Evolutionary conservation across 2,113 vertebrate genomes (phyloP).

Genomic region (Eleginops maclovinus): DNA sequence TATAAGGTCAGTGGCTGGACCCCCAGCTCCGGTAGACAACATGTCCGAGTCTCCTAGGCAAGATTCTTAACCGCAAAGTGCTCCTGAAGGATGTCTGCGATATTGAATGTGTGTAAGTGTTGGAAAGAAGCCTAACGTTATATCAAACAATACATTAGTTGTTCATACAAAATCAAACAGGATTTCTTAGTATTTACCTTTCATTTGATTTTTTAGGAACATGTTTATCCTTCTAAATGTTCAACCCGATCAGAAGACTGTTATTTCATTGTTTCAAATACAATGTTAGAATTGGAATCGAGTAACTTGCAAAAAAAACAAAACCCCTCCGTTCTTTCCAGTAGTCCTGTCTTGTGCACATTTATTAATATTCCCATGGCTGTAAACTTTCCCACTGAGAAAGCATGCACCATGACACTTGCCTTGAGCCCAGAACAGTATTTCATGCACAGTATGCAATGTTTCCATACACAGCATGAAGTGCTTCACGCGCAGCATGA

Average conservation of each 20-base stretch:
- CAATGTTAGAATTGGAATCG: not conserved
- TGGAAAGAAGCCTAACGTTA: too few relatives aligned
- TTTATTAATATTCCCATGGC: not conserved
- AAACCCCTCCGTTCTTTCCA: not conserved
- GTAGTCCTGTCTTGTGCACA: not conserved
- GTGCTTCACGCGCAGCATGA: constrained; percentile 3
- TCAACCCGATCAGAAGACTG: too few relatives aligned
- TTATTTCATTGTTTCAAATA: not conserved
- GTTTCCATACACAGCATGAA: constrained; percentile 20
- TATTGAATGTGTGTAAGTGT: too few relatives aligned
- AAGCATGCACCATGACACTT: not conserved
- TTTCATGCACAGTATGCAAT: constrained; percentile 26
- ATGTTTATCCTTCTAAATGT: not conserved
- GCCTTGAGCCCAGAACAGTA: not conserved
- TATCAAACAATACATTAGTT: too few relatives aligned
- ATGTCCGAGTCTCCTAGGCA: too few relatives aligned
- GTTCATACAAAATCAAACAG: not conserved
- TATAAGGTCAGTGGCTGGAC: too few relatives aligned
- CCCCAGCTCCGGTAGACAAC: too few relatives aligned
- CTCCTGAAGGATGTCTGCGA: too few relatives aligned
- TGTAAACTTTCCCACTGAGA: constrained; percentile 1
- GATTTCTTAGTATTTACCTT: not conserved
- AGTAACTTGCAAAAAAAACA: not conserved
- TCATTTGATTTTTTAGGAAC: not conserved
- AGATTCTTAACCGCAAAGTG: too few relatives aligned